phyloP scores from a whole-genome alignment of 1,140 invertebrate genomes.

The Oryctes rhinoceros region DNA sequence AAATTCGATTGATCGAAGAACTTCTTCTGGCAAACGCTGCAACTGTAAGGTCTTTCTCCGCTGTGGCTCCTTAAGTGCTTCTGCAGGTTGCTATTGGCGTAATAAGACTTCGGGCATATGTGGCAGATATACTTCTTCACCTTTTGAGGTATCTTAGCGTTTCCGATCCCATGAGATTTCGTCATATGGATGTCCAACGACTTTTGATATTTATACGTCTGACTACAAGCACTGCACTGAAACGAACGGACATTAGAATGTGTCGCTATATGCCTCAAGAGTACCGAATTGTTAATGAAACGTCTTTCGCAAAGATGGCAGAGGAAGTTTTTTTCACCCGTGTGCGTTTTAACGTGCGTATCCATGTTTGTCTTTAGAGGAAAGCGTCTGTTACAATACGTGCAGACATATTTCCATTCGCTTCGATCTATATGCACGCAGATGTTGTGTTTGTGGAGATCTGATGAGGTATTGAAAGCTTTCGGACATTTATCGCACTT shows the following conservation, averaged over 20 bases:
- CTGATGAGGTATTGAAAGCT: conserved; percentile 55
- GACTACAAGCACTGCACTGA: conserved; percentile 48
- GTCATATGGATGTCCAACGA: conserved; percentile 51
- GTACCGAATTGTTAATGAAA: conserved; percentile 50
- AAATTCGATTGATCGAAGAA: conserved; percentile 48
- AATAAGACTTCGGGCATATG: conserved; percentile 51
- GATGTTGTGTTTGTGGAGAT: conserved; percentile 55
- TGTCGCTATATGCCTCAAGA: conserved; percentile 50
- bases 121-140: conserved; percentile 52
- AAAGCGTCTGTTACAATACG: conserved; percentile 49
- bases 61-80: conserved; percentile 51
- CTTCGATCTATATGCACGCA: conserved; percentile 52
- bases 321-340: conserved; percentile 56
- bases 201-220: conserved; percentile 53
- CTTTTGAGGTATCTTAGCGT: conserved; percentile 47
- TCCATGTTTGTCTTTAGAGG: conserved; percentile 54
- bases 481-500: conserved; percentile 52
- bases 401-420: conserved; percentile 53
- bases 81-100: conserved; percentile 51
- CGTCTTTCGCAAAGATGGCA: conserved; percentile 55
- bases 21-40: conserved; percentile 49
- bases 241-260: conserved; percentile 51
- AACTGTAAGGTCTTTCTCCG: conserved; percentile 49
- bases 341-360: conserved; percentile 54
- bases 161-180: conserved; percentile 51